Percentiles rank a stretch among this genome's conserved stretches.
These are phyloP conservation scores for Staurois parvus DNA, from an alignment of 2,797 vertebrate species.

Conservation along the genomic window DNA sequence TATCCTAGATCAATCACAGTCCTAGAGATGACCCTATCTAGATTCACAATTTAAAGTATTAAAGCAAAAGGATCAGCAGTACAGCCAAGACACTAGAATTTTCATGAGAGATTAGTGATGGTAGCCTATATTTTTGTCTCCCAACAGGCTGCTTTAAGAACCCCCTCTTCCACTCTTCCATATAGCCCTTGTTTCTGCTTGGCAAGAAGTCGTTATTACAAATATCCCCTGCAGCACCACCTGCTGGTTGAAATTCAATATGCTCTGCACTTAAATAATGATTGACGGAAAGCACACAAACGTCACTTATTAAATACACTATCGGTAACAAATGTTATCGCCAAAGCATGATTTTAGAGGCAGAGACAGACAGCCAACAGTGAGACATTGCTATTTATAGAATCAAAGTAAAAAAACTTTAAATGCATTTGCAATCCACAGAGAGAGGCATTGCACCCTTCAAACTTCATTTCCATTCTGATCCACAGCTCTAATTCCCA, in stretches of 20 bases:
- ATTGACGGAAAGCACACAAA: neutral
- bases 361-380: neutral
- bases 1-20: too few species aligned
- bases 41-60: too few species aligned
- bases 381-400: conserved; percentile 4
- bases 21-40: too few species aligned
- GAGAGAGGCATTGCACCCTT: conserved; percentile 7
- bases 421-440: neutral
- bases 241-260: too few species aligned
- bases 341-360: neutral
- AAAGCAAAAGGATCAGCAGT: neutral
- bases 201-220: too few species aligned
- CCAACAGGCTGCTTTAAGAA: too few species aligned
- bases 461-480: conserved; percentile 50
- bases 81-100: neutral
- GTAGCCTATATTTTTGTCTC: neutral
- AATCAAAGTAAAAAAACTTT: neutral
- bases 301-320: neutral
- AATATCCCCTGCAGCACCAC: too few species aligned
- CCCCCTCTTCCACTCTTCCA: too few species aligned
- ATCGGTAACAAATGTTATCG: neutral
- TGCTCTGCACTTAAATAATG: too few species aligned
- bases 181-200: too few species aligned
- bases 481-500: conserved; percentile 43
- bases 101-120: neutral